Conservation (phyloP, 2,797 vertebrate genomes). For the Kryptopterus vitreolus region DNA sequence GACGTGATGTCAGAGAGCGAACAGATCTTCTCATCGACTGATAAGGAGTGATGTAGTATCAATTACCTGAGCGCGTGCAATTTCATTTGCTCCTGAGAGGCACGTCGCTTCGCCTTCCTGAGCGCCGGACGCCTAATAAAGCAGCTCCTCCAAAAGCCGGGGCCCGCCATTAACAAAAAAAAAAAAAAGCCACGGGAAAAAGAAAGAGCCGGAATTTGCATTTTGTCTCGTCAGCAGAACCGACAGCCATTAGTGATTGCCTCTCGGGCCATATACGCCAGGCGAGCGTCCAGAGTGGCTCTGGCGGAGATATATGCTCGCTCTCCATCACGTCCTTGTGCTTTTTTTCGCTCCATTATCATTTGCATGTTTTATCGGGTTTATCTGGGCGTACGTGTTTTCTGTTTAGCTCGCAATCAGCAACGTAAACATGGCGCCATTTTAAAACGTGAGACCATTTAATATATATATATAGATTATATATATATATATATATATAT, state of each 20-base stretch:
- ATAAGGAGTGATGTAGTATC: conserved; percentile 31
- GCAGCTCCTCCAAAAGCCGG: conserved; percentile 15
- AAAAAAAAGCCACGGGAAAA: conserved; percentile 31
- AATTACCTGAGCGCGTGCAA: conserved; percentile 36
- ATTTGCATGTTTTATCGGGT: neutral
- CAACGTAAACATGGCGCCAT: neutral
- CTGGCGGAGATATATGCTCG: neutral
- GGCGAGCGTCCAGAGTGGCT: conserved; percentile 32
- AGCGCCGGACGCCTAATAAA: conserved; percentile 40
- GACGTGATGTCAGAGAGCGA: conserved; percentile 52
- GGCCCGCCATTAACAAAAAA: too few species aligned
- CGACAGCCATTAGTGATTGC: conserved; percentile 62
- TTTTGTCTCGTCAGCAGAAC: conserved; percentile 64
- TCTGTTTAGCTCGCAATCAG: neutral
- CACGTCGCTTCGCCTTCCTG: conserved; percentile 35
- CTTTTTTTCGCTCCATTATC: neutral
- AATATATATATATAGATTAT: too few species aligned
- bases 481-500: too few species aligned
- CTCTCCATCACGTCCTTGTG: neutral
- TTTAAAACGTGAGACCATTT: too few species aligned
- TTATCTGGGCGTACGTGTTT: neutral
- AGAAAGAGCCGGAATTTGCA: conserved; percentile 54
- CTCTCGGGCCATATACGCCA: conserved; percentile 40
- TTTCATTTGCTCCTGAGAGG: conserved; percentile 45
- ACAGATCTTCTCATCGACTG: conserved; percentile 48